Evolutionary conservation across 2,888 invertebrate species (phyloP), one percentile per base, ranked within the genome.

Genomic region (Hofmannophila pseudospretella): DNA sequence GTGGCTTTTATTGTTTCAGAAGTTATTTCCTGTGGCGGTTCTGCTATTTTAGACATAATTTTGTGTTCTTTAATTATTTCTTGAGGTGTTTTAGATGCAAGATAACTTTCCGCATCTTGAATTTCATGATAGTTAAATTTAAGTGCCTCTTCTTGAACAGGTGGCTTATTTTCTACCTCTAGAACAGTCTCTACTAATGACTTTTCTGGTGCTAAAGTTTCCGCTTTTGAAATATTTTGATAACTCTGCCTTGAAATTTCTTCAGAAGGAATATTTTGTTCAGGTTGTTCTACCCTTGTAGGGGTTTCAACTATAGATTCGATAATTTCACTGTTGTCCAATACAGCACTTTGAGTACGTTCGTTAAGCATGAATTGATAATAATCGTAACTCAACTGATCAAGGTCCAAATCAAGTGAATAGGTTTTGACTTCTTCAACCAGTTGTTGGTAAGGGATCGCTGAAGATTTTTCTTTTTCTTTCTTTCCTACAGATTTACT

Each of bases 381-480:
- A 47, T 78, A 81, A 36, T 73, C 63, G 44, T 77, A 74, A 45
- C 74, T 74, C 41, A 81, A 47, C 32, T 72, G 57, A 42, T 72
- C 51, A 5, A 69, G 63, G 43, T 84, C 73, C 23, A 79, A 49
- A 43, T 71, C 67, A 7, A 69, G 32, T 1, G 80, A 75, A 49
- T 81, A 82, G 1, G 69, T 54, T 59, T 82, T 85, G 1, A 74
- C 44, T 49, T 84, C 82, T 35, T 79, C 72, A 13, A 67, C 46
- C 10, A 86, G 54, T 40, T 65, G 70, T 45, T 65, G 51, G 38
- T 80, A 84, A 3, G 80, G 75, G 44, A 78, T 66, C 38, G 50
- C 49, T 0, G 44, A 32, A 36, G 31, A 13, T 13, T 26, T 20
- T 26, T 26, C 25, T 41, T 49, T 56, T 11, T 55, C 44, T 45